These are phyloP conservation scores for Gryllus longicercus DNA, from an alignment of 2,888 invertebrate genomes.

Conservation along the genomic window DNA sequence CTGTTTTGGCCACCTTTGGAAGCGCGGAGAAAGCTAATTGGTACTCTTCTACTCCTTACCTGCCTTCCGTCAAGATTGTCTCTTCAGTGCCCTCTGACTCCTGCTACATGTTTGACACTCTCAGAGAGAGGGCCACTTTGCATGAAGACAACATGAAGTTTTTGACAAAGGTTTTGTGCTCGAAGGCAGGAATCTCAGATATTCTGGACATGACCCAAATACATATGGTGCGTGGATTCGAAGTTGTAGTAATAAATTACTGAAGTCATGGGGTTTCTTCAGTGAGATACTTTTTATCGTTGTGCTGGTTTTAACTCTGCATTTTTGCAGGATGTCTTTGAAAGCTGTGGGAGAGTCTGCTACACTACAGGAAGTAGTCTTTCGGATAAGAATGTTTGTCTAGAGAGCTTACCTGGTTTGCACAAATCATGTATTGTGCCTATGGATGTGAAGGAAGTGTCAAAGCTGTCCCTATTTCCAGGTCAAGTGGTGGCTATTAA, in stretches of 20 bases:
- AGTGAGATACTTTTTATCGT: not conserved
- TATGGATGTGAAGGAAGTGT: slow-evolving; percentile 51
- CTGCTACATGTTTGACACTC: slow-evolving; percentile 55
- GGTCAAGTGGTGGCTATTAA: slow-evolving; percentile 75
- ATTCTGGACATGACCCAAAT: too few relatives aligned
- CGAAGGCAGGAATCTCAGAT: not conserved
- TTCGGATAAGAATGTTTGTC: not conserved
- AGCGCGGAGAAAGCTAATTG: not conserved
- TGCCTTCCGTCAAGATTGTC: not conserved
- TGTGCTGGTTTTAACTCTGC: not conserved
- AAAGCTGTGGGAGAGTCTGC: not conserved
- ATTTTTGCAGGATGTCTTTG: not conserved
- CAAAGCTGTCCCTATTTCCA: slow-evolving; percentile 68
- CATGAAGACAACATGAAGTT: slow-evolving; percentile 48
- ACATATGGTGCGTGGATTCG: too few relatives aligned
- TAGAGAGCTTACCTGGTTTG: not conserved
- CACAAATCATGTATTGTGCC: not conserved
- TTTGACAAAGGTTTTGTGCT: slow-evolving; percentile 41
- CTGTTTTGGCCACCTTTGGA: not conserved
- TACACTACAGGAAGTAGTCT: not conserved
- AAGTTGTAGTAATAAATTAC: too few relatives aligned
- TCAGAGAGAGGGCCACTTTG: slow-evolving; percentile 48
- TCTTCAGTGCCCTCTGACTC: slow-evolving; percentile 33
- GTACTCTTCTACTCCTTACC: not conserved
- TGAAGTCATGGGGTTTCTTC: not conserved